Base-by-base conservation (phyloP, 2,113 vertebrate species). In the Ammospiza caudacuta region DNA sequence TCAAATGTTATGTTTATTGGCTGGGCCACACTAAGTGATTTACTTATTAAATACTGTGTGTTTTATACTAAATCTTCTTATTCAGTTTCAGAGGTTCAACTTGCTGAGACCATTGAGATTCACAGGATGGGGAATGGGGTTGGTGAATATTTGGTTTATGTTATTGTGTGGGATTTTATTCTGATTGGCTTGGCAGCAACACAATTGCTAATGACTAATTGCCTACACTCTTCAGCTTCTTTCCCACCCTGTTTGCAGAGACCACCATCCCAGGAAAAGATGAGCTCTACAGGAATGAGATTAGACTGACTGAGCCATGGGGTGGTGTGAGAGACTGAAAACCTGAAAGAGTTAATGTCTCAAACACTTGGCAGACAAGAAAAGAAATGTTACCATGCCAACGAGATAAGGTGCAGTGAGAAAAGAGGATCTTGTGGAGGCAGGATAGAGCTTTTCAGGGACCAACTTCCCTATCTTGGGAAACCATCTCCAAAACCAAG, bases 41-140 rank as follows among this genome's bases (percentile, higher is more conserved):
- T 98, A 98, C 95, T 96, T 97, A 96, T 97, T 97, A 97, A 97
- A 98, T 98, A 98, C 97, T 98, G 97, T 98, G 96, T 98, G 98
- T 98, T 97, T 97, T 97, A 96, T 98, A 98, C 97, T 98, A 91
- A 97, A 98, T 97, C 96, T 96, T 95, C 95, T 97, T 97, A 98
- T 97, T 97, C 96, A 97, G 95, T 98, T 97, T n/a, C 39, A 62
- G 63, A 87, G 23, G 15, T 39, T 87, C 33, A 69, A 5, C 15
- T 69, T 24, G 46, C 47, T 69, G 64, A 78, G 46, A 69, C 33
- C 46, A 39, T 3, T 54, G 64, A 61, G 39, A 62, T 39, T 62
- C 39, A 24, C 55, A n/a, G 47, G n/a, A 20, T 46, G 28, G 28
- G 28, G 47, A 46, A 62, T 15, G 19, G 22, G 23, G 12, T 11